Evolutionary conservation across 2,888 invertebrate species (phyloP).

Genomic region (Apotomis turbidana): DNA sequence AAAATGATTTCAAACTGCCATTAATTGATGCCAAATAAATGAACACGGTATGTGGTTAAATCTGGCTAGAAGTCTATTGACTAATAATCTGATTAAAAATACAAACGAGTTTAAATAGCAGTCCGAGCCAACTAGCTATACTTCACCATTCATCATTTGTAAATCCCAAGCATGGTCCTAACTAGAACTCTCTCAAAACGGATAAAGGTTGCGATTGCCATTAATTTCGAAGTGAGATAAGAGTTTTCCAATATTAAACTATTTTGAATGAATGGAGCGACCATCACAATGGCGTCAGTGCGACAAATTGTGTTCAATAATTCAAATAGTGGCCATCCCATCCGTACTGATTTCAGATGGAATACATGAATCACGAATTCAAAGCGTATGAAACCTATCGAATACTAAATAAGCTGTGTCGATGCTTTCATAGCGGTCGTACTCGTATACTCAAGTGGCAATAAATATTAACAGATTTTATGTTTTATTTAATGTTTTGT

Average conservation of each 20-base stretch:
- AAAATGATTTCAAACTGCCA: neutral
- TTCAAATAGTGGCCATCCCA: constrained; percentile 52
- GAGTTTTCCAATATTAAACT: constrained; percentile 30
- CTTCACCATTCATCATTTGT: neutral
- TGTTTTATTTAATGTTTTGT: neutral
- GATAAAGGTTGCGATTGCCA: neutral
- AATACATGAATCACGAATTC: constrained; percentile 45
- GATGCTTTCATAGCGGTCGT: constrained; percentile 17
- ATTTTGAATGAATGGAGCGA: constrained; percentile 44
- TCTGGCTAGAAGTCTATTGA: neutral
- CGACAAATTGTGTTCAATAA: constrained; percentile 56
- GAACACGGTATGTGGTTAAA: neutral
- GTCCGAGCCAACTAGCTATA: neutral
- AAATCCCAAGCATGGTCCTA: neutral
- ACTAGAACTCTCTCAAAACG: neutral
- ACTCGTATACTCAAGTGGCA: constrained; percentile 25
- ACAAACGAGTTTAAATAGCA: neutral
- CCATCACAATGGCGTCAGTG: constrained; percentile 46
- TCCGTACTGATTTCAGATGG: constrained; percentile 50
- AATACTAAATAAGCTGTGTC: constrained; percentile 29
- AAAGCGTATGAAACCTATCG: constrained; percentile 31
- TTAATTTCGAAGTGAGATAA: neutral
- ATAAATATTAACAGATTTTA: constrained; percentile 8
- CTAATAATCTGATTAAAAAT: neutral
- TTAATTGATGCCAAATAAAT: neutral